phyloP scores from a whole-genome alignment of 2,113 vertebrate species.

The Hystrix brachyura region DNA sequence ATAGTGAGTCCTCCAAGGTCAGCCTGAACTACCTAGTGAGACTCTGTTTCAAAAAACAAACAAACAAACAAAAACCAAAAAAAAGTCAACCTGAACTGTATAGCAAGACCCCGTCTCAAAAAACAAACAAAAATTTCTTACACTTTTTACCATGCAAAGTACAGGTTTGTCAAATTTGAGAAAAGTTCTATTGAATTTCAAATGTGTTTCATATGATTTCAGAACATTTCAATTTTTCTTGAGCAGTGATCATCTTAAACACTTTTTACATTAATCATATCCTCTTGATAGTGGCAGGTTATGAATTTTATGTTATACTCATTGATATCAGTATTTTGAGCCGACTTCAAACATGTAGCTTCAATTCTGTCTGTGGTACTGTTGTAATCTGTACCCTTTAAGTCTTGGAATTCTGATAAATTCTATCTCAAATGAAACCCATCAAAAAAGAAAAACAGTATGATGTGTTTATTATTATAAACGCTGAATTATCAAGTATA shows the following conservation, averaged over 20 bases:
- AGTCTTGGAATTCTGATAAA: neutral
- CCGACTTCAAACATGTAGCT: neutral
- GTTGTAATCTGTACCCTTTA: neutral
- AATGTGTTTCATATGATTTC: neutral
- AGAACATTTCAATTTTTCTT: constrained; percentile 1
- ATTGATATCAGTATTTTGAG: neutral
- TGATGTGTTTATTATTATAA: neutral
- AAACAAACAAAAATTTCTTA: neutral
- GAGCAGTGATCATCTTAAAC: neutral
- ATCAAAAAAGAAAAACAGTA: neutral
- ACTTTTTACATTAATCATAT: neutral
- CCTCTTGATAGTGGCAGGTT: neutral
- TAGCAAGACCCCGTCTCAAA: neutral
- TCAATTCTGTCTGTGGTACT: neutral
- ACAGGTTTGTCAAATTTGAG: constrained; percentile 20
- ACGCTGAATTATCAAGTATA: neutral
- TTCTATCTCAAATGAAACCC: neutral
- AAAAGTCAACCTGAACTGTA: neutral
- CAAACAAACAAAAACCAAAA: too few species aligned
- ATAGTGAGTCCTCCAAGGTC: too few species aligned
- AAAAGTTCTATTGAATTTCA: neutral
- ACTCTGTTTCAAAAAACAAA: too few species aligned
- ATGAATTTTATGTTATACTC: neutral
- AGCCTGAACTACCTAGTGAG: too few species aligned
- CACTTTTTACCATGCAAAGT: neutral